These are phyloP conservation scores for Champsocephalus gunnari DNA, from an alignment of 2,797 vertebrate species.

Conservation along the genomic window DNA sequence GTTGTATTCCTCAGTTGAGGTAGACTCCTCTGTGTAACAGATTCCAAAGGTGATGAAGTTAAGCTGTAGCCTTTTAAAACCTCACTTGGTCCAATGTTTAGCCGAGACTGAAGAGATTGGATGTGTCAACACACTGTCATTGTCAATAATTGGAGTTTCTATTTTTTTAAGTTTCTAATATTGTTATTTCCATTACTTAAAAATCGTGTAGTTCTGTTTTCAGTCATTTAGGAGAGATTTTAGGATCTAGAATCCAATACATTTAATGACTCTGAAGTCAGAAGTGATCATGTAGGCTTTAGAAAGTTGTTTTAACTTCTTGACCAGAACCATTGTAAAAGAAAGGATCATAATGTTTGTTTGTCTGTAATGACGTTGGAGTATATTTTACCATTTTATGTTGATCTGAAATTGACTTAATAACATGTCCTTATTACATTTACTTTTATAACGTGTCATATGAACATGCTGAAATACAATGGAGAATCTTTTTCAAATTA, in stretches of 20 bases:
- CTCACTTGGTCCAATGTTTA: constrained; percentile 63
- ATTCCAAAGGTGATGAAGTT: constrained; percentile 68
- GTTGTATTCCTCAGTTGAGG: constrained; percentile 61
- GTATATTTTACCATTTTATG: constrained; percentile 28
- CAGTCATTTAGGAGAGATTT: constrained; percentile 41
- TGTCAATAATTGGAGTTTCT: constrained; percentile 48
- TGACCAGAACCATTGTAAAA: constrained; percentile 62
- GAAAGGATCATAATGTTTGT: constrained; percentile 48
- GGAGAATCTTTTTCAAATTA: constrained; percentile 37
- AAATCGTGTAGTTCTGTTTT: constrained; percentile 39
- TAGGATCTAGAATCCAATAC: constrained; percentile 43
- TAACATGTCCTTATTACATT: constrained; percentile 14
- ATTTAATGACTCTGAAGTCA: constrained; percentile 53
- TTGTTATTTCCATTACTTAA: constrained; percentile 43
- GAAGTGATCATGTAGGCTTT: constrained; percentile 38
- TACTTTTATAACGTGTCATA: constrained; percentile 36
- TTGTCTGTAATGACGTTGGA: constrained; percentile 33
- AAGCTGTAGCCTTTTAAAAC: constrained; percentile 65
- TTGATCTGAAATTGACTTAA: constrained; percentile 32
- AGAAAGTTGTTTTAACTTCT: constrained; percentile 50
- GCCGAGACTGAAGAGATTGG: constrained; percentile 39
- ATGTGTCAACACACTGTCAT: constrained; percentile 50
- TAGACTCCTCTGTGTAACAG: constrained; percentile 59
- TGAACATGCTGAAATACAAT: constrained; percentile 53
- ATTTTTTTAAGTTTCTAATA: constrained; percentile 49